These are phyloP conservation scores for Squalus acanthias DNA, from an alignment of 2,797 vertebrate species.

Conservation along the genomic window DNA sequence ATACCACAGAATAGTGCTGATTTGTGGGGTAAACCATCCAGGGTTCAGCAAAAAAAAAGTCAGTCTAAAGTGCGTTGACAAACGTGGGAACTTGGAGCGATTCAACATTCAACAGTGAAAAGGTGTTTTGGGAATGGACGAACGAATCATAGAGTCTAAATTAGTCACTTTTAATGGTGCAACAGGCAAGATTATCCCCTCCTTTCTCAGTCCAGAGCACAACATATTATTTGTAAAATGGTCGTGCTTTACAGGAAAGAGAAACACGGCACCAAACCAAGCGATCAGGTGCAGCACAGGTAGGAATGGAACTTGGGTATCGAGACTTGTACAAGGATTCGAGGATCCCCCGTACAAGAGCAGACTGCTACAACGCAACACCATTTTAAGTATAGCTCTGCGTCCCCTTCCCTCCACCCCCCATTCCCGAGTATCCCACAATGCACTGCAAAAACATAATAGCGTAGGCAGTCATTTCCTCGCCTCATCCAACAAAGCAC, in stretches of 20 bases:
- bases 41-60: not conserved
- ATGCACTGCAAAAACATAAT: slow-evolving; percentile 3
- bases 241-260: not conserved
- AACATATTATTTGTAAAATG: not conserved
- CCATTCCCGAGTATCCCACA: not conserved
- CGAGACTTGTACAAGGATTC: not conserved
- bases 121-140: not conserved
- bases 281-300: not conserved
- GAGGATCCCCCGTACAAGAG: not conserved
- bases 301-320: not conserved
- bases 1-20: not conserved
- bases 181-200: not conserved
- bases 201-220: not conserved
- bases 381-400: not conserved
- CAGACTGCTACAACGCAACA: not conserved
- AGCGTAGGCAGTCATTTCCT: not conserved
- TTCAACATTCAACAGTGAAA: not conserved
- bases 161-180: not conserved
- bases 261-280: not conserved
- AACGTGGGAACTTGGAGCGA: slow-evolving; percentile 7
- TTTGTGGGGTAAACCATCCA: not conserved
- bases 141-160: not conserved
- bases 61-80: slow-evolving; percentile 10
- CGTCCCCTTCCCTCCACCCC: not conserved
- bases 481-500: not conserved